Percentiles rank a stretch among this genome's conserved stretches.
phyloP scores from a whole-genome alignment of 2,888 invertebrate species.

The Sphaerophoria taeniata region DNA sequence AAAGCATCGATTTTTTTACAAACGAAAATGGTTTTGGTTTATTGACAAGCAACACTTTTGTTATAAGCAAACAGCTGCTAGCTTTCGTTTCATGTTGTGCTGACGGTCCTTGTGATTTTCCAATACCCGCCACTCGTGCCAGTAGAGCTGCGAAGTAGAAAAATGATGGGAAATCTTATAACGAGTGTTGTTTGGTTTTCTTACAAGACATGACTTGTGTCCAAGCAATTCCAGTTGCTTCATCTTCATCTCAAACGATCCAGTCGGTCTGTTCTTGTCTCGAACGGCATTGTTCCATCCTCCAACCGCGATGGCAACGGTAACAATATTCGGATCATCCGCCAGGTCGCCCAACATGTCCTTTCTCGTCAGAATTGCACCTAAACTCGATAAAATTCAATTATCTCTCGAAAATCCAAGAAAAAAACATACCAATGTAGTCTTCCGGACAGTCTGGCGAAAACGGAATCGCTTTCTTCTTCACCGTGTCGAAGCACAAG shows the following conservation, averaged over 20 bases:
- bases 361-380: constrained; percentile 77
- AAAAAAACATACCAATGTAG: constrained; percentile 82
- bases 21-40: not conserved
- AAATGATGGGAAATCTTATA: not conserved
- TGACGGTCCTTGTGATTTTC: constrained; percentile 79
- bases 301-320: constrained; percentile 86
- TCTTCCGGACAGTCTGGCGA: constrained; percentile 83
- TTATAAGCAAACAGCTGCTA: constrained; percentile 76
- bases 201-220: constrained; percentile 85
- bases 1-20: not conserved
- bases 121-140: constrained; percentile 83
- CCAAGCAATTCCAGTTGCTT: constrained; percentile 86
- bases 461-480: constrained; percentile 83
- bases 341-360: constrained; percentile 77
- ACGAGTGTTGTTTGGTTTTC: constrained; percentile 8
- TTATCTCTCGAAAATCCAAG: constrained; percentile 1
- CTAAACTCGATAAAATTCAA: constrained; percentile 35
- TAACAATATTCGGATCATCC: constrained; percentile 76
- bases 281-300: constrained; percentile 86
- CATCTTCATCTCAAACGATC: constrained; percentile 86
- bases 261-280: constrained; percentile 84
- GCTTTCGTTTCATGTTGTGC: constrained; percentile 78
- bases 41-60: not conserved
- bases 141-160: constrained; percentile 83
- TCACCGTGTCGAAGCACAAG: constrained; percentile 84